These are phyloP conservation scores for Chalcosyrphus nemorum DNA, from an alignment of 2,888 invertebrate species.

Conservation along the genomic window DNA sequence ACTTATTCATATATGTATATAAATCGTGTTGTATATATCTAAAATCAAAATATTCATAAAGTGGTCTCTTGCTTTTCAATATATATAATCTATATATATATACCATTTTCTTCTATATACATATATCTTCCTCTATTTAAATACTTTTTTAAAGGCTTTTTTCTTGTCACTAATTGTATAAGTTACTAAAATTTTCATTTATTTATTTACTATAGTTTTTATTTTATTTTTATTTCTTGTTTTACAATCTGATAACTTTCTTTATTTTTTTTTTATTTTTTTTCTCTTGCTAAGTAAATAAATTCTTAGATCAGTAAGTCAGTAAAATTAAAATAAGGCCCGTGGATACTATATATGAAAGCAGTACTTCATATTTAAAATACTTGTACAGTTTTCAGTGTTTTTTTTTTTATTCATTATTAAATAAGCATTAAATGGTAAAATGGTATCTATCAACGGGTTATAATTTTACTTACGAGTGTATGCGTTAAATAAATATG, in stretches of 20 bases:
- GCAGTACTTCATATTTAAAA: constrained; percentile 73
- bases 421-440: constrained; percentile 36
- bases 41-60: constrained; percentile 68
- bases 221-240: constrained; percentile 10
- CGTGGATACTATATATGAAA: constrained; percentile 80
- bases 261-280: constrained; percentile 64
- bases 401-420: constrained; percentile 21
- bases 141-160: constrained; percentile 61
- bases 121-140: constrained; percentile 60
- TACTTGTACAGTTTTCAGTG: constrained; percentile 56
- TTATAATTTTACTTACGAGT: constrained; percentile 14
- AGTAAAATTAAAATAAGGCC: constrained; percentile 79
- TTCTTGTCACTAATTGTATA: constrained; percentile 55
- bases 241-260: constrained; percentile 44
- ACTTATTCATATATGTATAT: constrained; percentile 18
- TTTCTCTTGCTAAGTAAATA: constrained; percentile 70
- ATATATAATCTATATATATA: constrained; percentile 41
- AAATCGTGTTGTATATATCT: constrained; percentile 59
- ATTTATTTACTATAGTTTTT: constrained; percentile 19
- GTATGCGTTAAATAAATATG: constrained; percentile 12
- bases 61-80: constrained; percentile 69
- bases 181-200: constrained; percentile 55
- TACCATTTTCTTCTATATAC: constrained; percentile 44
- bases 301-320: constrained; percentile 68
- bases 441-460: constrained; percentile 49